phyloP scores from a whole-genome alignment of 2,113 vertebrate genomes.

The Dipodomys spectabilis region DNA sequence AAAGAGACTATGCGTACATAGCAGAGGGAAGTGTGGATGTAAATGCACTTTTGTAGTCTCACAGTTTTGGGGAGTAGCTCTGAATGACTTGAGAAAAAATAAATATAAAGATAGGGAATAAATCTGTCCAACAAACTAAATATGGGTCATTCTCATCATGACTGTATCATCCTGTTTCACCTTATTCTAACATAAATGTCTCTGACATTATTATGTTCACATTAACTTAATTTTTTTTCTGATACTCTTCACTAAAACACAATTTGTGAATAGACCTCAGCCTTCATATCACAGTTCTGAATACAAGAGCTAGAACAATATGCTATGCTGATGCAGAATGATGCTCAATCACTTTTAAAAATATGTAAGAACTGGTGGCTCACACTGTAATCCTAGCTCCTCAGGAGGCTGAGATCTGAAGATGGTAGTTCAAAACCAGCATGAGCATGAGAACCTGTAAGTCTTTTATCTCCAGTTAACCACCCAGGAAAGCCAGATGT shows the following conservation, averaged over 20 bases:
- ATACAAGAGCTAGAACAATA: neutral
- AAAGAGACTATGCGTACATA: fast-evolving
- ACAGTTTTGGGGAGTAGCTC: neutral
- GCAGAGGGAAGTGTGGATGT: neutral
- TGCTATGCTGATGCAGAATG: neutral
- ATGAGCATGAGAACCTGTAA: too few species aligned
- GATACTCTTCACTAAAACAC: neutral
- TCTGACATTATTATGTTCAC: neutral
- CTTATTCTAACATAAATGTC: neutral
- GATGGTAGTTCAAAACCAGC: too few species aligned
- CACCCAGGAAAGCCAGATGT: too few species aligned
- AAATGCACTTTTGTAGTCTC: neutral
- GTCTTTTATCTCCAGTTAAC: too few species aligned
- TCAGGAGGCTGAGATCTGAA: too few species aligned
- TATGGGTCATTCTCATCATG: neutral
- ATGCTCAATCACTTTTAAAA: neutral
- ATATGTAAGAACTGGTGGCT: neutral
- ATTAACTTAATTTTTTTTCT: neutral
- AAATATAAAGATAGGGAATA: neutral
- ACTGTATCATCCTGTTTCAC: neutral
- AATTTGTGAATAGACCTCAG: neutral
- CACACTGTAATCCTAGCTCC: too few species aligned
- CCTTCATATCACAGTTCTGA: neutral
- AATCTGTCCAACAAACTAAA: neutral
- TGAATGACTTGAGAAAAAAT: neutral